Evolutionary conservation across 2,888 invertebrate species (phyloP), one percentile per base, ranked within the genome.

Genomic region (Gastracanthus pulcherrimus): DNA sequence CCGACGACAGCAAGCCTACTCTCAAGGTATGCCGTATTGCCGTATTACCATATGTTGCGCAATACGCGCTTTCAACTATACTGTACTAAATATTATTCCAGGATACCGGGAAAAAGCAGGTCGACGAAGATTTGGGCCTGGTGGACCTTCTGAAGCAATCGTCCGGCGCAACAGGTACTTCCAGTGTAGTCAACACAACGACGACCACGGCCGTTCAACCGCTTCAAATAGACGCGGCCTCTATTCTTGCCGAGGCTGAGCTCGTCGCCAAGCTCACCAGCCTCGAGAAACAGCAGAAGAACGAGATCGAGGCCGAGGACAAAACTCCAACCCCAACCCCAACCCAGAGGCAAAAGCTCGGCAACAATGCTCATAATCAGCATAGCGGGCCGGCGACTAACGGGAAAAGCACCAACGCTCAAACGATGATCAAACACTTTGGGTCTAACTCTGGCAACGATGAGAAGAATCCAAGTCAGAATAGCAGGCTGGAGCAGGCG

Each of bases 151-250:
- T 91, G 75, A 90, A 90, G 58, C 88, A 89, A 60, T 84, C 90
- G 0, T 88, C 89, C 0, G 85, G 85, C 0, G 88, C 88, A 5
- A 87, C 87, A 19, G 89, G 90, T 3, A 88, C 86, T 0, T 89
- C 90, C 4, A 91, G 90, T 76, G 88, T 91, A 11, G 91, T 91
- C 9, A 91, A 87, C 66, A 90, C 90, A 3, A 90, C 91, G 11
- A 88, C 91, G 0, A 87, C 89, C 4, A 91, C 91, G 0, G 91
- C 91, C 0, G 90, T 89, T 0, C 89, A 91, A 34, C 91, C 91
- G 0, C 83, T 91, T 4, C 87, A 90, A 64, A 89, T 91, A 60
- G 90, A 91, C 71, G 87, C 89, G 3, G 84, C 86, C 1, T 81
- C 86, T 5, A 83, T 88, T 36, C 77, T 87, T 3, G 78, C 84